Evolutionary conservation across 2,797 vertebrate genomes (phyloP), one percentile per base, ranked within the genome.

Genomic region (Amphiprion clarkii): DNA sequence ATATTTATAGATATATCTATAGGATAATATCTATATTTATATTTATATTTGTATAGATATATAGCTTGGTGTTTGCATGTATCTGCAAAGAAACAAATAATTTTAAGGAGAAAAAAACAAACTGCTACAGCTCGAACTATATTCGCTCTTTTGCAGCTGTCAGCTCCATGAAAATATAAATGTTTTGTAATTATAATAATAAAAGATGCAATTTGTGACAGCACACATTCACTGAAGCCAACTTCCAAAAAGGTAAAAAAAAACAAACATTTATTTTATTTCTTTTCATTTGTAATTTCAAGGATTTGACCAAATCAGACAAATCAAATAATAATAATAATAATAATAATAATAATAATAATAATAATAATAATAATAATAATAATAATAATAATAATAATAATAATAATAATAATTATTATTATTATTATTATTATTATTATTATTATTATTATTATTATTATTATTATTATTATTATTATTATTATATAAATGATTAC

Each of bases 111-210:
- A 39, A 59, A 0, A 31, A 27, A 58, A 36, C 9, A 67, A 51
- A 53, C 49, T 53, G 23, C 23, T 27, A 25, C 1, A 53, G 54
- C 12, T 36, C 1, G 11, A 49, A 31, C 55, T 63, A 60, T 19
- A 8, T 11, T 27, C 21, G 17, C 63, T 40, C 14, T 39, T 56
- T 27, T 79, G 9, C 60, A 67, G 60, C 74, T 67, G 58, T 33
- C 3, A 27, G 27, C 27, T 27, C 4, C 49, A n/a, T 52, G 33
- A 76, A 74, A 64, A 69, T 55, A 63, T 44, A 60, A 25, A 71
- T 67, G 42, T 84, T 74, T 59, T 77, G 57, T 44, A 56, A 74
- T 88, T 83, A 59, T 49, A 81, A 69, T 89, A 44, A 27, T 27
- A 3, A 27, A 78, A 60, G 84, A 87, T 74, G 67, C 52, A 73